Base-by-base conservation (phyloP, 2,797 vertebrate genomes). In the Hylomyscus alleni region DNA sequence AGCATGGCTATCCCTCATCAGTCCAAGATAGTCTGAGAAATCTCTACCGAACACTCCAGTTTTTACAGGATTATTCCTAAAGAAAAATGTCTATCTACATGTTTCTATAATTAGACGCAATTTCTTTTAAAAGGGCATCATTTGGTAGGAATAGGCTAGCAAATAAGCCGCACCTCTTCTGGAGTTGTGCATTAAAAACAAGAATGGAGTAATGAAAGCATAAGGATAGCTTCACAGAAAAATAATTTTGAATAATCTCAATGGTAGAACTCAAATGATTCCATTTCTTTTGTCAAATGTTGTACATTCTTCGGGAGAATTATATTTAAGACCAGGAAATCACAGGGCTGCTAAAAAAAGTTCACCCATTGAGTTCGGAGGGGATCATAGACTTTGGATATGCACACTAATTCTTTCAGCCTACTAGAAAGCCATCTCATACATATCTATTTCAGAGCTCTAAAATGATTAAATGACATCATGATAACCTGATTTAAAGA, bases 401-500 rank as follows among this genome's bases (percentile, higher is more conserved):
- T 15, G 44, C 90, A 60, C 14, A 52, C 89, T 95, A 89, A 94
- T 95, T 96, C 65, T 96, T 95, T 94, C 67, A 95, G 94, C 87
- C 65, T 94, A 80, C 67, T 72, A 82, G 67, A 47, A 52, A 88
- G 31, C 11, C 52, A 78, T 84, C 85, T 91, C 75, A 95, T 96
- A 96, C 96, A 97, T 97, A 97, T 94, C 96, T 89, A 89, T 97
- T 98, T 98, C 94, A 86, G 44, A 92, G 60, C 67, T 96, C 93
- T 98, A 88, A 95, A 94, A 97, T 97, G 83, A 97, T 96, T 95
- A 95, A 97, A 96, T 97, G 96, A 97, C 95, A 97, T 97, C 94
- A 97, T 94, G 67, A 97, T 97, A 96, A 97, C 95, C 89, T 97
- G 65, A 88, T 93, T 97, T 97, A 96, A 97, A 94, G 90, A 94